phyloP scores from a whole-genome alignment of 2,113 vertebrate species.

The Crotalus horridus region DNA sequence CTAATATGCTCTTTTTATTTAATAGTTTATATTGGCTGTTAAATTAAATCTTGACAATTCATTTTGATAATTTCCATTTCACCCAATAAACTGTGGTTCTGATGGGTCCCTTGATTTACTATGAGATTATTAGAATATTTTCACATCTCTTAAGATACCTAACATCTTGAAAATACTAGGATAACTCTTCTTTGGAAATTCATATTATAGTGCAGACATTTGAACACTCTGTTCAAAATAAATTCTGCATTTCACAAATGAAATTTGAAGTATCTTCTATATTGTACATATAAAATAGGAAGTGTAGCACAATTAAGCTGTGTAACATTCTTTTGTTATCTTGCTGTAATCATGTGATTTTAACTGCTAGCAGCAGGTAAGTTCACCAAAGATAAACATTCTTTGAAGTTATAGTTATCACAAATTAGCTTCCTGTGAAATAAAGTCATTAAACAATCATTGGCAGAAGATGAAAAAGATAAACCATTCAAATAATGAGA shows the following conservation, averaged over 20 bases:
- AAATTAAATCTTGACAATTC: not conserved
- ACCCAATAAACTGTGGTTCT: not conserved
- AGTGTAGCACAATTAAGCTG: slow-evolving; percentile 20
- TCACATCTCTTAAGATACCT: not conserved
- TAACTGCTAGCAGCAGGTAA: slow-evolving; percentile 28
- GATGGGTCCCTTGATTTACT: not conserved
- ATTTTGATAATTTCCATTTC: not conserved
- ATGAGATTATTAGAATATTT: not conserved
- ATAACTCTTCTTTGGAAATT: not conserved
- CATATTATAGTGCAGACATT: not conserved
- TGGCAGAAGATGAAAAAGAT: slow-evolving; percentile 66
- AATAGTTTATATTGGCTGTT: not conserved
- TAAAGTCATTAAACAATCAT: slow-evolving; percentile 59
- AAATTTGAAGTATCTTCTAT: not conserved
- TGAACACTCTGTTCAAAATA: not conserved
- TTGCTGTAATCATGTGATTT: slow-evolving; percentile 16
- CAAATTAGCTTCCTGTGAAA: slow-evolving; percentile 55
- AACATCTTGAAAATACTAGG: not conserved
- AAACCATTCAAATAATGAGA: slow-evolving; percentile 49
- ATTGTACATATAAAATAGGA: not conserved
- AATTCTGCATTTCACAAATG: not conserved
- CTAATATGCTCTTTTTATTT: not conserved
- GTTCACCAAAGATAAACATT: slow-evolving; percentile 48
- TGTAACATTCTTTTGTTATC: slow-evolving; percentile 37
- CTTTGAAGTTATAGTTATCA: slow-evolving; percentile 59